Base-by-base conservation (phyloP, 2,797 vertebrate genomes). In the Rhabdomys pumilio region DNA sequence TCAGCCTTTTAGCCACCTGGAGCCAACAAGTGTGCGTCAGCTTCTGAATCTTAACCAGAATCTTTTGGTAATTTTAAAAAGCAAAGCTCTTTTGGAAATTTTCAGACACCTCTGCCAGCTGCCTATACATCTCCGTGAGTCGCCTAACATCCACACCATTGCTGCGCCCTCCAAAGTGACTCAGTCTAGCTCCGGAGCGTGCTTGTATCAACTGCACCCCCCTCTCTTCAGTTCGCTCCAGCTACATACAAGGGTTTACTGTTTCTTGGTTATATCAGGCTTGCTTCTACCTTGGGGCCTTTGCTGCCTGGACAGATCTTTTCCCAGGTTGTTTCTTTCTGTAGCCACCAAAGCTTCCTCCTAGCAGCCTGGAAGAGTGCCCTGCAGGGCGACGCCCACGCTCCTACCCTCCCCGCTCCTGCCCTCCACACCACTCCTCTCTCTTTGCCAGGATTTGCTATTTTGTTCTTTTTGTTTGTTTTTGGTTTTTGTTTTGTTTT, bases 1-100 rank as follows among this genome's bases (percentile, higher is more conserved):
- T 96, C 8, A 22, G 38, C 75, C 17, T 73, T 96, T 83, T 41
- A 89, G 72, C 72, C 47, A 80, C 87, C 73, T 84, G 26, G 72
- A 94, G 26, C 57, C 57, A 80, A 55, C 14, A 57, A 69, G 67
- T 3, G n/a, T 22, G 41, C 89, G 9, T 81, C 4, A 20, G 85
- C 59, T n/a, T 65, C 50, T 67, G 31, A 69, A 77, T 93, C 75
- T 34, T 91, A 91, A 69, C 38, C 24, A 82, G 41, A 47, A 44
- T 67, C 8, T n/a, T 76, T 67, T 9, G 65, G 24, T 38, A 41
- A 19, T 41, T 55, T 87, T 73, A 73, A 55, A 87, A 86, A 87
- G 34, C 38, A 20, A 82, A 55, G 38, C 47, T 82, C 15, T n/a
- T 80, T 67, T 29, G 72, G 41, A 5, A 34, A 50, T 2, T 31